phyloP scores from a whole-genome alignment of 2,888 invertebrate genomes.

The Tinea trinotella region DNA sequence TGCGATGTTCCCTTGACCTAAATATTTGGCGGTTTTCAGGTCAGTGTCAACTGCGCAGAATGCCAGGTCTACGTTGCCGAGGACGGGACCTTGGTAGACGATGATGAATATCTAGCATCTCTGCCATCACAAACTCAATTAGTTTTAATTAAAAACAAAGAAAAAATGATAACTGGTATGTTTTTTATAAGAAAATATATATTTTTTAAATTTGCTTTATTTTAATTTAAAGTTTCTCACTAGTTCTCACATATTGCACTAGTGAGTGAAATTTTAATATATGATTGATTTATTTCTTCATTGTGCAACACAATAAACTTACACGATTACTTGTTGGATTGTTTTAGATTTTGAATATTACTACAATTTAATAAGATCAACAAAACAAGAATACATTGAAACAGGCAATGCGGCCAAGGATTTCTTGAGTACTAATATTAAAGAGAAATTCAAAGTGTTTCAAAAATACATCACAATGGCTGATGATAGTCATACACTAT shows the following conservation, averaged over 20 bases:
- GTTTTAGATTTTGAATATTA: slow-evolving; percentile 78
- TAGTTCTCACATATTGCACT: too few species aligned
- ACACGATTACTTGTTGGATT: too few species aligned
- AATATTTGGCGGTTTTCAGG: slow-evolving; percentile 46
- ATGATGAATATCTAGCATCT: slow-evolving; percentile 83
- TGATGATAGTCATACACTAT: slow-evolving; percentile 70
- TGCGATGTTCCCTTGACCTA: slow-evolving; percentile 30
- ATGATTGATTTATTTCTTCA: too few species aligned
- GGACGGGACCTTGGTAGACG: slow-evolving; percentile 81
- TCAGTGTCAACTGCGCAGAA: slow-evolving; percentile 59
- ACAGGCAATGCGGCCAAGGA: slow-evolving; percentile 80
- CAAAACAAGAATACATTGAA: slow-evolving; percentile 78
- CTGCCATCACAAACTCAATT: slow-evolving; percentile 83
- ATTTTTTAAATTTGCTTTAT: too few species aligned
- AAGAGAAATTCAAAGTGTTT: slow-evolving; percentile 58
- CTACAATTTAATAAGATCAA: slow-evolving; percentile 78
- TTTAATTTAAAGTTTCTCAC: too few species aligned
- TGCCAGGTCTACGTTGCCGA: slow-evolving; percentile 71
- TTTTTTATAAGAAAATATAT: too few species aligned
- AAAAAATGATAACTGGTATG: slow-evolving; percentile 74
- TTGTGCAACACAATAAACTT: too few species aligned
- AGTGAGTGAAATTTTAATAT: too few species aligned
- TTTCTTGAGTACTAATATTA: slow-evolving; percentile 79
- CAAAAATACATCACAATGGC: slow-evolving; percentile 55
- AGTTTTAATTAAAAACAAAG: slow-evolving; percentile 66